phyloP scores from a whole-genome alignment of 2,888 invertebrate species.

The Apodemia zela region DNA sequence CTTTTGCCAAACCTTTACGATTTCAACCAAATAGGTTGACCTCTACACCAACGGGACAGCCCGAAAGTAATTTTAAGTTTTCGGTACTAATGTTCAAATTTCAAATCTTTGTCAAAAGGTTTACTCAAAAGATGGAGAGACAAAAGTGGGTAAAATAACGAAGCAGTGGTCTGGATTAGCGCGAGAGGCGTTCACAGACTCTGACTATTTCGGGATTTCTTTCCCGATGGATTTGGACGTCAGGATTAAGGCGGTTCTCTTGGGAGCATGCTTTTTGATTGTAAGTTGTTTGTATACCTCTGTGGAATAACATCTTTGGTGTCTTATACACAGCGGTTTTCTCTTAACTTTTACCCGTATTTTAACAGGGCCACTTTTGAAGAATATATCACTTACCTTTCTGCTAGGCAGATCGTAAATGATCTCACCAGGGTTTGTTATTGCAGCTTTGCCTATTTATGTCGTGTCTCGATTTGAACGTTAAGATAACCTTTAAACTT shows the following conservation, averaged over 20 bases:
- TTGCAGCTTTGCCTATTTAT: neutral
- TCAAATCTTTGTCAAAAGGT: slow-evolving; percentile 69
- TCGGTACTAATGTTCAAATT: neutral
- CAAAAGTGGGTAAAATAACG: slow-evolving; percentile 91
- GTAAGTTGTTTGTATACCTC: slow-evolving; percentile 73
- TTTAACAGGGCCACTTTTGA: too few relatives aligned
- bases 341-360: too few relatives aligned
- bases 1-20: too few relatives aligned
- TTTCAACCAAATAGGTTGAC: too few relatives aligned
- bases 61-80: too few relatives aligned
- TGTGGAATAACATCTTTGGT: too few relatives aligned
- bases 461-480: too few relatives aligned
- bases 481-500: too few relatives aligned
- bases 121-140: slow-evolving; percentile 86
- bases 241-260: slow-evolving; percentile 88
- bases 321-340: too few relatives aligned
- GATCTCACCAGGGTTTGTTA: too few relatives aligned
- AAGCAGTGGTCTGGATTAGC: slow-evolving; percentile 94
- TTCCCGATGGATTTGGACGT: slow-evolving; percentile 95
- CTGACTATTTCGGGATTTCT: slow-evolving; percentile 93
- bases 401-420: too few relatives aligned
- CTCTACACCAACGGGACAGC: too few relatives aligned
- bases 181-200: slow-evolving; percentile 91
- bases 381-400: neutral
- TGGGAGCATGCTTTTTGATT: slow-evolving; percentile 90